Evolutionary conservation across 2,888 invertebrate genomes (phyloP), one percentile per base, ranked within the genome.

Genomic region (Petrolisthes manimaculis): DNA sequence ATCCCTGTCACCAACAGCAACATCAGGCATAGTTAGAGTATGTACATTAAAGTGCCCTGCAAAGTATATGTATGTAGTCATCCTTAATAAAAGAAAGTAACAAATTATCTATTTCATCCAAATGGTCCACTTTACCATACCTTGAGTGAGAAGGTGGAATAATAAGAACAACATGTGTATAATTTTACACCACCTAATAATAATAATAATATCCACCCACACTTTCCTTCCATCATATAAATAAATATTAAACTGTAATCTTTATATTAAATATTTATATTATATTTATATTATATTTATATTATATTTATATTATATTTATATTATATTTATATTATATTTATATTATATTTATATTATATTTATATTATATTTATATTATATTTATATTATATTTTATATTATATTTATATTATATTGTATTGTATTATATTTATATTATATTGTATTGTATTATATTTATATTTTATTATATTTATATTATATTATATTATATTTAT

Each of bases 11-110:
- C n/a, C n/a, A n/a, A n/a, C n/a, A n/a, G n/a, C n/a, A n/a, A n/a
- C n/a, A n/a, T n/a, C n/a, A 24, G 53, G 8, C 5, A 9, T 12
- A 8, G 21, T 75, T 75, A 75, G 9, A 21, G n/a, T 75, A 75
- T 18, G n/a, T n/a, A 75, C n/a, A 75, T 8, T 21, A 21, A 14
- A 24, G 8, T 75, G n/a, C 8, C n/a, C n/a, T 21, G 21, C 9
- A 21, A 14, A 14, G n/a, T 75, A 75, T 75, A 75, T 75, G n/a
- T 75, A 75, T 75, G n/a, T 75, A 75, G 8, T 14, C n/a, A 75
- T 8, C 9, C 8, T 21, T 75, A 75, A 8, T 21, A 14, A 75
- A 14, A 75, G 9, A n/a, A n/a, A n/a, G n/a, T n/a, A n/a, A n/a
- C n/a, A n/a, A n/a, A n/a, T n/a, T n/a, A n/a, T n/a, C n/a, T n/a